phyloP scores from a whole-genome alignment of 2,797 vertebrate species.

The Decapterus maruadsi region DNA sequence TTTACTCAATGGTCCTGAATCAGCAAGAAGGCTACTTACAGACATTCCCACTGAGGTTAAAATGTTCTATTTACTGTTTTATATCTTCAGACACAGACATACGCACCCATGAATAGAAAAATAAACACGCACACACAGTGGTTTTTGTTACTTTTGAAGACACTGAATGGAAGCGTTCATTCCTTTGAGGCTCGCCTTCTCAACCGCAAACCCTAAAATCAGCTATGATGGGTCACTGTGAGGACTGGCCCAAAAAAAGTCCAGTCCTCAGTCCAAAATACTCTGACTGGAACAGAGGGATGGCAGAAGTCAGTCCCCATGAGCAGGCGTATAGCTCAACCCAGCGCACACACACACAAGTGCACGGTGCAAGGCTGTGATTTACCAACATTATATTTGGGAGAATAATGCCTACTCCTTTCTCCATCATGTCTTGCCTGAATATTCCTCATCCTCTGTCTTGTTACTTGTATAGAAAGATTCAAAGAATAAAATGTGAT shows the following conservation, averaged over 20 bases:
- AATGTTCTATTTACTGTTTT: constrained; percentile 71
- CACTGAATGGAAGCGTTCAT: constrained; percentile 23
- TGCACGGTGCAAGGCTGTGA: constrained; percentile 29
- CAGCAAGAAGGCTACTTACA: constrained; percentile 68
- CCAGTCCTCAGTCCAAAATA: constrained; percentile 52
- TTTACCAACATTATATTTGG: constrained; percentile 38
- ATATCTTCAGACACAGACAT: constrained; percentile 42
- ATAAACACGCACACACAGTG: constrained; percentile 34
- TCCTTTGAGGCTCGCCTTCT: constrained; percentile 59
- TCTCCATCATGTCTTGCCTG: constrained; percentile 7
- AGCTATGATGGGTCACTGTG: constrained; percentile 53
- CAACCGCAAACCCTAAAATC: constrained; percentile 68
- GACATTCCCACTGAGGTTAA: constrained; percentile 69
- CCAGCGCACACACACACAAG: constrained; percentile 14
- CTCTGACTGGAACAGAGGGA: constrained; percentile 47
- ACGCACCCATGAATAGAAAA: constrained; percentile 51
- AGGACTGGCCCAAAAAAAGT: constrained; percentile 46
- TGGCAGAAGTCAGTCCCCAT: constrained; percentile 17
- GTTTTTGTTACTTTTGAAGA: constrained; percentile 44
- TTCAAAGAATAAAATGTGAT: neutral
- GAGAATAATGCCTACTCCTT: constrained; percentile 9
- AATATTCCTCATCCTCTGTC: constrained; percentile 6
- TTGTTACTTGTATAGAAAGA: constrained; percentile 29
- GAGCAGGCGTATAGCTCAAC: neutral
- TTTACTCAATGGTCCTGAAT: constrained; percentile 71